Conservation (phyloP, 1,140 invertebrate species). For the Tetramorium alpestre region DNA sequence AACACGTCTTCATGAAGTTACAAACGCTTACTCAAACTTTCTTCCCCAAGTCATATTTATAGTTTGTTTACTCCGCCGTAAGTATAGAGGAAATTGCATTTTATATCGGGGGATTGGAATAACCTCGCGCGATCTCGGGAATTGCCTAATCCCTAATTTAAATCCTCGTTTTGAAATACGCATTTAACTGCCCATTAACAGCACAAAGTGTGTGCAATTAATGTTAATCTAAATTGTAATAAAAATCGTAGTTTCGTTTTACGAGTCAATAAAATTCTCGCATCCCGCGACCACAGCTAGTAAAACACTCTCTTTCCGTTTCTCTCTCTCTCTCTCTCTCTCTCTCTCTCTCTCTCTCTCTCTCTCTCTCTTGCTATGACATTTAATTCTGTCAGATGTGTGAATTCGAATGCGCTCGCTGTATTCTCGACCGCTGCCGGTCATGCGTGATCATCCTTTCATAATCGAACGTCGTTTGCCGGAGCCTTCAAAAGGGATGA, state of each 20-base stretch:
- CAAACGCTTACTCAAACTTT: constrained; percentile 13
- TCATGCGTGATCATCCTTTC: constrained; percentile 46
- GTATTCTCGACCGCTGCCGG: constrained; percentile 11
- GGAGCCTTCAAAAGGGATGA: constrained; percentile 25
- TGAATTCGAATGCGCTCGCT: background rate
- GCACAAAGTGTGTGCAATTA: background rate
- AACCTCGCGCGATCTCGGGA: background rate
- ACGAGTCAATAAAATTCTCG: constrained; percentile 36
- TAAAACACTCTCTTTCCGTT: background rate
- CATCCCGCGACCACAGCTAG: background rate
- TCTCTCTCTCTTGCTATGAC: background rate
- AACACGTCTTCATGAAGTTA: background rate
- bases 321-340: background rate
- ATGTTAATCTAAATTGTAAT: constrained; percentile 11
- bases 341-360: background rate
- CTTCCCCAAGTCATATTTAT: background rate
- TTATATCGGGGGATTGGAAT: background rate
- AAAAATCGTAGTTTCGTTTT: background rate
- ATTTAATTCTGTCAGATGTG: constrained; percentile 7
- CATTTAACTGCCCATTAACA: background rate
- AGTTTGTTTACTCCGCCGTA: background rate
- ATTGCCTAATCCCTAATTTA: background rate
- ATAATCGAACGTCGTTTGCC: constrained; percentile 37
- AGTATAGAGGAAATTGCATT: background rate
- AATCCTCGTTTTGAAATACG: background rate